phyloP scores from a whole-genome alignment of 2,888 invertebrate genomes.

The Lymantria dispar region DNA sequence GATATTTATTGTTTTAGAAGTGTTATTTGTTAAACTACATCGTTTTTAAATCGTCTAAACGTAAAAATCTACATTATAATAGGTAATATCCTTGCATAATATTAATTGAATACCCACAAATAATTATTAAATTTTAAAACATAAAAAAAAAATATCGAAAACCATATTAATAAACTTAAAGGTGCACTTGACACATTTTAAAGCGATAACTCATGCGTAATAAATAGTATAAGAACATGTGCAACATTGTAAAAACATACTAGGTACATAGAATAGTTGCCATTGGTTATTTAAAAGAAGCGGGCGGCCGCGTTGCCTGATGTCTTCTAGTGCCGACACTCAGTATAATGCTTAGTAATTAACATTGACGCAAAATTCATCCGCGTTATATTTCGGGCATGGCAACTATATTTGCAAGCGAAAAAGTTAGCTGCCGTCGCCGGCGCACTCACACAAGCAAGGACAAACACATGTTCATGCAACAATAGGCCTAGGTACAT shows the following conservation, averaged over 20 bases:
- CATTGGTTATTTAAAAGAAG: slow-evolving; percentile 19
- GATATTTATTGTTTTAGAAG: too few species aligned
- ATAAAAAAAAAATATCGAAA: too few species aligned
- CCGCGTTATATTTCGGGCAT: slow-evolving; percentile 77
- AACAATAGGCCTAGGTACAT: slow-evolving; percentile 65
- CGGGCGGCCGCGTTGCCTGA: slow-evolving; percentile 19
- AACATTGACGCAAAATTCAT: slow-evolving; percentile 69
- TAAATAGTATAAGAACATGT: not conserved
- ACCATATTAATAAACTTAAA: slow-evolving; percentile 5
- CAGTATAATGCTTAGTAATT: slow-evolving; percentile 55
- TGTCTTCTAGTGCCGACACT: slow-evolving; percentile 34
- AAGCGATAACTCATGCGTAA: not conserved
- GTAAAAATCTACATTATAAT: too few species aligned
- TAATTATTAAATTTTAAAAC: too few species aligned
- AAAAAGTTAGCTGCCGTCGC: slow-evolving; percentile 68
- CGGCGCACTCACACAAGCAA: slow-evolving; percentile 57
- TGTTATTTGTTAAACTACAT: too few species aligned
- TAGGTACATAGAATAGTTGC: slow-evolving; percentile 7
- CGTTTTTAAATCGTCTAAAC: too few species aligned
- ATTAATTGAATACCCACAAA: too few species aligned
- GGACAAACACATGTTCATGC: slow-evolving; percentile 49
- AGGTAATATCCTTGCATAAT: too few species aligned
- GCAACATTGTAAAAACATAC: not conserved
- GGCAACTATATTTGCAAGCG: slow-evolving; percentile 73
- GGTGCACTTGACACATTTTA: slow-evolving; percentile 10